Base-by-base conservation (phyloP, 2,888 invertebrate genomes). In the Macaria notata region DNA sequence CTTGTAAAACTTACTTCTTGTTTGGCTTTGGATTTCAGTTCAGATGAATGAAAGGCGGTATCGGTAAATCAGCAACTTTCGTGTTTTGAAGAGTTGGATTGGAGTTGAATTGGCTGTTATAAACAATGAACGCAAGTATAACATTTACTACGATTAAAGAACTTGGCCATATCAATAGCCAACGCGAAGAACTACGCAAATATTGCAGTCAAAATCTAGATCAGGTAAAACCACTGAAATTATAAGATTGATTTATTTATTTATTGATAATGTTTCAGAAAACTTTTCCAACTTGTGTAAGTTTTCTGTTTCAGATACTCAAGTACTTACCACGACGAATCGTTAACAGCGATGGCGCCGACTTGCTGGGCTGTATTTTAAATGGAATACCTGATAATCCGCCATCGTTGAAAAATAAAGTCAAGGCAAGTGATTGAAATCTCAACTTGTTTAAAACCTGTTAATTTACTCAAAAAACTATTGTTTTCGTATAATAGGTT, bases 291-390 rank as follows among this genome's bases (percentile, higher is more conserved):
- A 19, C 19, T 41, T 52, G 19, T 36, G 74, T 78, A 33, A 6
- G 4, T 30, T 7, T 44, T 30, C 8, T 4, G 3, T 39, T 1
- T 19, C 71, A 89, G 88, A 79, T 89, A 42, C 47, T 81, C 31
- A 78, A 78, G 54, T 70, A 68, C 59, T 71, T 90, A 62, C 76
- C 86, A 3, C 73, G 78, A 30, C 79, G 81, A 53, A 76, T 89
- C 50, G 54, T 87, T 29, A 80, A 78, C 57, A 83, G 79, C 52
- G 89, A 89, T 70, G 89, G 86, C 0, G 78, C 76, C 31, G 76
- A 81, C 59, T 41, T 89, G 31, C 62, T 88, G 41, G 79, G 85
- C 59, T 86, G 82, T 65, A 66, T 89, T 57, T 70, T 89, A 3
- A 86, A 79, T 72, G 89, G 88, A 47, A 66, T 88, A 31, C 67